phyloP scores from a whole-genome alignment of 1,140 invertebrate species.

The Ridgeia piscesae region DNA sequence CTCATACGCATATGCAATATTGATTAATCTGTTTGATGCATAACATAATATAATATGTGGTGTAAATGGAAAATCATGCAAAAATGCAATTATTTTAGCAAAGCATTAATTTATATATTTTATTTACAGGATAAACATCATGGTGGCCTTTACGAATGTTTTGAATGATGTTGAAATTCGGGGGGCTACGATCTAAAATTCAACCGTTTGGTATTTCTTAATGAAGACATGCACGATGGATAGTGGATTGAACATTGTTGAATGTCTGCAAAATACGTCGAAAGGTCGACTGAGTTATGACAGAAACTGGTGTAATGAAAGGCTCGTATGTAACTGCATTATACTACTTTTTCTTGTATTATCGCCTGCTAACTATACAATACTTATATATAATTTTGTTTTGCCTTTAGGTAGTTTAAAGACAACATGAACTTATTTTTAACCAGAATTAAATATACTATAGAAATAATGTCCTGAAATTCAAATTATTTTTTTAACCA shows the following conservation, averaged over 20 bases:
- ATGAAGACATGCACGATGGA: neutral
- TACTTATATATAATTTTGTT: no score
- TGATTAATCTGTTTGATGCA: neutral
- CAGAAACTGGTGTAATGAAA: neutral
- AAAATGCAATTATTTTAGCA: neutral
- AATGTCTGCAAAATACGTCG: neutral
- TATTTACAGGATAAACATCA: neutral
- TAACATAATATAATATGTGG: neutral
- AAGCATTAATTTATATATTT: neutral
- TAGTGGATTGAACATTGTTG: neutral
- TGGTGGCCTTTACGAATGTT: neutral
- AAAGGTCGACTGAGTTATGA: neutral
- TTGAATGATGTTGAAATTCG: neutral
- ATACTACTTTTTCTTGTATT: neutral
- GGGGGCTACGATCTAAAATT: neutral
- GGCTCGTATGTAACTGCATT: neutral
- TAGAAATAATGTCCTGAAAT: no score
- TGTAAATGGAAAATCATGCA: neutral
- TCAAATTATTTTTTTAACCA: no score
- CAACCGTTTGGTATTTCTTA: neutral
- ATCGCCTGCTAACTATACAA: neutral
- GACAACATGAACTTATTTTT: no score
- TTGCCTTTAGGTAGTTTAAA: no score
- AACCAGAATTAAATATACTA: no score
- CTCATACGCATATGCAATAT: neutral